Evolutionary conservation across 2,888 invertebrate genomes (phyloP).

Genomic region (Cryptocephalus primarius): DNA sequence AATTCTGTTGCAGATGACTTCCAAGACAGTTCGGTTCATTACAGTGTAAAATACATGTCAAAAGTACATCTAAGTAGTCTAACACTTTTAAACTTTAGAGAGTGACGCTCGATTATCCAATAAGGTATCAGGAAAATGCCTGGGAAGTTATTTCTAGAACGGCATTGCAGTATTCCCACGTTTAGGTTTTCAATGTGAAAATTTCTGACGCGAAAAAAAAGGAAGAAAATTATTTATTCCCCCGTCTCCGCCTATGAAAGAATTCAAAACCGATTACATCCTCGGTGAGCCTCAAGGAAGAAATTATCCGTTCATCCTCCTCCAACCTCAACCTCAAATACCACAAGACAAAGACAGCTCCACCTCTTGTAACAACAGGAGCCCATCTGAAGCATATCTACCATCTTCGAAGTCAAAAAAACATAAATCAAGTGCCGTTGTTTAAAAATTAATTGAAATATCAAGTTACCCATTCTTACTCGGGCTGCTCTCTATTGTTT

Average conservation of each 20-base stretch:
- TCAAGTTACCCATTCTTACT: slow-evolving; percentile 26
- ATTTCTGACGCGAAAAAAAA: no score
- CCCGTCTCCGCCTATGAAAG: not conserved
- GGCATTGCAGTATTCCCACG: no score
- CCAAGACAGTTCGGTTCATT: no score
- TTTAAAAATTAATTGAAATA: slow-evolving; percentile 36
- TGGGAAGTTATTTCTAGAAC: no score
- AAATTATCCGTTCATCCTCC: not conserved
- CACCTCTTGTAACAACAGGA: slow-evolving; percentile 8
- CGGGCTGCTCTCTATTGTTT: not conserved
- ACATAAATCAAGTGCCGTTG: slow-evolving; percentile 33
- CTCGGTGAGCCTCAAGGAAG: not conserved
- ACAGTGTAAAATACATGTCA: no score
- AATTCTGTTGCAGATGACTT: no score
- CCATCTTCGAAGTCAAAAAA: slow-evolving; percentile 31
- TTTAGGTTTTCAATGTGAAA: no score
- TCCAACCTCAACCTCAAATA: not conserved
- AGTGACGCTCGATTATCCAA: no score
- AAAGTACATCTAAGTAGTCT: no score
- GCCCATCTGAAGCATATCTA: slow-evolving; percentile 26
- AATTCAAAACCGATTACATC: not conserved
- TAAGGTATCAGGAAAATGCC: no score
- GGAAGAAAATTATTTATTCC: not conserved
- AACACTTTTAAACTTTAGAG: no score
- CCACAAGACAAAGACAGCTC: no score